Evolutionary conservation across 2,888 invertebrate genomes (phyloP).

Genomic region (Rhagophthalmus giganteus): DNA sequence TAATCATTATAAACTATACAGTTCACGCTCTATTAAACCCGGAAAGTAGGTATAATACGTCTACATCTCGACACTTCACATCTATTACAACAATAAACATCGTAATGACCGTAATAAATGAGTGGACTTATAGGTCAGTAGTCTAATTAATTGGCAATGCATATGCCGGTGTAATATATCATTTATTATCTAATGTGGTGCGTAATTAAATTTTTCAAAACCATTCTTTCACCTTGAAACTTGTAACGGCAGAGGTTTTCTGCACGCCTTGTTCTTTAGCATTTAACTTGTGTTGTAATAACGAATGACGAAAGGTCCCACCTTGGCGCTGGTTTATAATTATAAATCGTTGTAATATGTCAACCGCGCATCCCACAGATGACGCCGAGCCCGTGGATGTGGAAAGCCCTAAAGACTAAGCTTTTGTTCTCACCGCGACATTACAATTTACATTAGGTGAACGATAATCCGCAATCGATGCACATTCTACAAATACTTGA

Average conservation of each 20-base stretch:
- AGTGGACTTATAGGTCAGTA: too few species aligned
- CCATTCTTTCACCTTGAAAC: conserved; percentile 31
- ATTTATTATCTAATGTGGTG: conserved; percentile 17
- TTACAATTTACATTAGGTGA: conserved; percentile 22
- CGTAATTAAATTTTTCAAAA: conserved; percentile 23
- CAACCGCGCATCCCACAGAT: conserved; percentile 38
- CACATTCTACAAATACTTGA: conserved; percentile 10
- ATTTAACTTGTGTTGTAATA: conserved; percentile 35
- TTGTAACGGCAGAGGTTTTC: conserved; percentile 28
- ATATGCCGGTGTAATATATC: conserved; percentile 13
- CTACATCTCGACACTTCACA: too few species aligned
- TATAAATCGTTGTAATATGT: conserved; percentile 39
- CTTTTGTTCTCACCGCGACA: conserved; percentile 31
- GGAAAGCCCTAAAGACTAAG: conserved; percentile 27
- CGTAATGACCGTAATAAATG: too few species aligned
- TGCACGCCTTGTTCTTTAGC: conserved; percentile 32
- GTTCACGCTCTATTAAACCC: too few species aligned
- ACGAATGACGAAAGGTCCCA: conserved; percentile 38
- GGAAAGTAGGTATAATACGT: too few species aligned
- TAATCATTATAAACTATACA: too few species aligned
- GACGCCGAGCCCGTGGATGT: conserved; percentile 32
- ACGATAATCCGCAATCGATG: conserved; percentile 28
- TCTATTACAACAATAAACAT: too few species aligned
- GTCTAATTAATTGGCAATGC: too few species aligned
- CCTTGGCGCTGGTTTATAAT: conserved; percentile 36